phyloP scores from a whole-genome alignment of 2,113 vertebrate species.

The Ictalurus punctatus region DNA sequence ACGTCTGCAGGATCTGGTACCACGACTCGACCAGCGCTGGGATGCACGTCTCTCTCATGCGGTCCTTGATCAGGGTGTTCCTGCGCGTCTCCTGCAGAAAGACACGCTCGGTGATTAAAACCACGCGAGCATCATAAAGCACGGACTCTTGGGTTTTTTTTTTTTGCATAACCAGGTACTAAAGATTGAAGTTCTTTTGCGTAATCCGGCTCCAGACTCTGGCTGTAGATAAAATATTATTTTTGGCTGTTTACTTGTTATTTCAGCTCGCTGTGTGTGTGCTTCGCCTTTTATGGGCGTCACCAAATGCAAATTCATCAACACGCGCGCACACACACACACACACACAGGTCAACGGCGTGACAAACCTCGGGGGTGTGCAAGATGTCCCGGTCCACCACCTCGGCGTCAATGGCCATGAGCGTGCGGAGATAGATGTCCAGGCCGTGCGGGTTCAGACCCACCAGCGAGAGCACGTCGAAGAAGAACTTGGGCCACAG shows the following conservation, averaged over 20 bases:
- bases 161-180: neutral
- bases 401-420: slow-evolving; percentile 95
- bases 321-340: neutral
- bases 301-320: neutral
- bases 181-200: neutral
- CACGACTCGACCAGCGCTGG: slow-evolving; percentile 96
- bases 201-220: no score
- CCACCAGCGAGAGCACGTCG: slow-evolving; percentile 89
- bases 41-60: slow-evolving; percentile 95
- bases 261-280: neutral
- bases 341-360: neutral
- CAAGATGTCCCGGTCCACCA: slow-evolving; percentile 92
- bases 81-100: slow-evolving; percentile 85
- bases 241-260: neutral
- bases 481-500: slow-evolving; percentile 99
- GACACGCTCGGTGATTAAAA: neutral
- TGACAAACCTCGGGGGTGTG: slow-evolving; percentile 84
- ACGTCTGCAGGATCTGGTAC: slow-evolving; percentile 97
- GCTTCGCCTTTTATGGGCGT: neutral
- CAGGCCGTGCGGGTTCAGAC: slow-evolving; percentile 88
- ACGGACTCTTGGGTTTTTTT: neutral
- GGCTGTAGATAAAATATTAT: neutral
- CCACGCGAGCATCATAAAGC: neutral
- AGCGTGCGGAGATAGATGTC: slow-evolving; percentile 94
- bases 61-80: slow-evolving; percentile 94